phyloP scores from a whole-genome alignment of 2,888 invertebrate genomes.

The Temnothorax rugatulus region DNA sequence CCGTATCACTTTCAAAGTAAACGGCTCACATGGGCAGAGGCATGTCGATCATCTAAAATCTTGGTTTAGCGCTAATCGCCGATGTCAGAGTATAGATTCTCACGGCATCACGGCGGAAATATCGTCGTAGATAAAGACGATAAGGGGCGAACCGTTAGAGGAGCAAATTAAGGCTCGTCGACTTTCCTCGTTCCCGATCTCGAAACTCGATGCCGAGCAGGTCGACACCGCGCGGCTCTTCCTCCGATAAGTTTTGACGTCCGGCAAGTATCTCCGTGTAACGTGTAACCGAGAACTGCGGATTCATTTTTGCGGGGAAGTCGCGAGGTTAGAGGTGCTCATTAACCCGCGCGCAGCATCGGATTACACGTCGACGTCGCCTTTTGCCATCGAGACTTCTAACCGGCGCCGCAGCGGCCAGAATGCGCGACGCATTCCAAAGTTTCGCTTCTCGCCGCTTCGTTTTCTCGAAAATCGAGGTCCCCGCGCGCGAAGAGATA shows the following conservation, averaged over 20 bases:
- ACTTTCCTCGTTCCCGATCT: slow-evolving; percentile 44
- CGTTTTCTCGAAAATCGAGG: slow-evolving; percentile 59
- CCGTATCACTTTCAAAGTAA: not conserved
- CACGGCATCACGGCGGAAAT: slow-evolving; percentile 24
- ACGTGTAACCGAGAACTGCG: slow-evolving; percentile 37
- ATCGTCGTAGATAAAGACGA: slow-evolving; percentile 39
- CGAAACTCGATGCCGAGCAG: slow-evolving; percentile 56
- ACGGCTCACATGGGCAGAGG: not conserved
- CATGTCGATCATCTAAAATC: not conserved
- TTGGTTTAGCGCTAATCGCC: slow-evolving; percentile 8
- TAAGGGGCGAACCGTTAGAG: slow-evolving; percentile 31
- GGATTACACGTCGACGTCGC: slow-evolving; percentile 54
- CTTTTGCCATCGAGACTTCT: slow-evolving; percentile 18
- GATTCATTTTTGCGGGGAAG: slow-evolving; percentile 54
- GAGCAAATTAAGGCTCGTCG: slow-evolving; percentile 54
- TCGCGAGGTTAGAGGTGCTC: slow-evolving; percentile 41
- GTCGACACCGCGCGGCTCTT: not conserved
- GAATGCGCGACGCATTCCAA: slow-evolving; percentile 30
- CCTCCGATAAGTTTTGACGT: slow-evolving; percentile 38
- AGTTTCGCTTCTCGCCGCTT: slow-evolving; percentile 35
- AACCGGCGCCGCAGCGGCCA: not conserved
- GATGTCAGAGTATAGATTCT: slow-evolving; percentile 6
- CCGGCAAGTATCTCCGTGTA: not conserved
- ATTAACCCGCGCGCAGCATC: slow-evolving; percentile 54
- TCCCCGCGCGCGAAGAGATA: slow-evolving; percentile 44